These are phyloP conservation scores for Hyperoplus lanceolatus DNA, from an alignment of 2,797 vertebrate genomes.

Conservation along the genomic window DNA sequence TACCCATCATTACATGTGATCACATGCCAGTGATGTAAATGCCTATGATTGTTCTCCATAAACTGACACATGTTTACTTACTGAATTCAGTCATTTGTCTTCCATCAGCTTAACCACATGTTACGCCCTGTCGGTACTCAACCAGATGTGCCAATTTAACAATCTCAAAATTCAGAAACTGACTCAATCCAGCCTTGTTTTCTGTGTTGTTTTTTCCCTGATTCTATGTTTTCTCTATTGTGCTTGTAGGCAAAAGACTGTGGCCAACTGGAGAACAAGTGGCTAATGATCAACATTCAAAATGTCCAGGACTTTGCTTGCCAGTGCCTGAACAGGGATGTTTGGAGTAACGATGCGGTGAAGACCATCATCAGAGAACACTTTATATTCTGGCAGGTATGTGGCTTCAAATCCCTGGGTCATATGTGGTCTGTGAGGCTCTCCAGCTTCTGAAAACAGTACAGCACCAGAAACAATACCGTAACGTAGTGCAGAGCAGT, in stretches of 20 bases:
- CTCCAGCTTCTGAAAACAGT: neutral
- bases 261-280: constrained; percentile 98
- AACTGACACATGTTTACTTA: neutral
- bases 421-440: neutral
- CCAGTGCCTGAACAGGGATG: constrained; percentile 97
- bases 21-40: neutral
- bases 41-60: neutral
- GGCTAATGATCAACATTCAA: constrained; percentile 99
- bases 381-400: constrained; percentile 99
- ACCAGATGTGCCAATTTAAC: neutral
- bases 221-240: constrained; percentile 25
- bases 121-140: neutral
- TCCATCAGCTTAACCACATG: neutral
- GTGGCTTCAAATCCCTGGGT: constrained; percentile 1
- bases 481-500: neutral
- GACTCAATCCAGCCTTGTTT: neutral
- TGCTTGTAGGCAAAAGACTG: constrained; percentile 94
- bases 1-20: neutral
- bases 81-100: neutral
- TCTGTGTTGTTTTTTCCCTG: neutral
- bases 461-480: neutral
- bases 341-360: constrained; percentile 99
- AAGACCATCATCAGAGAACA: constrained; percentile 97
- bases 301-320: constrained; percentile 99
- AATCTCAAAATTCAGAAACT: neutral